Percentiles rank a stretch among this genome's conserved stretches.
Evolutionary conservation across 2,888 invertebrate species (phyloP).

Genomic region (Lasius fuliginosus): DNA sequence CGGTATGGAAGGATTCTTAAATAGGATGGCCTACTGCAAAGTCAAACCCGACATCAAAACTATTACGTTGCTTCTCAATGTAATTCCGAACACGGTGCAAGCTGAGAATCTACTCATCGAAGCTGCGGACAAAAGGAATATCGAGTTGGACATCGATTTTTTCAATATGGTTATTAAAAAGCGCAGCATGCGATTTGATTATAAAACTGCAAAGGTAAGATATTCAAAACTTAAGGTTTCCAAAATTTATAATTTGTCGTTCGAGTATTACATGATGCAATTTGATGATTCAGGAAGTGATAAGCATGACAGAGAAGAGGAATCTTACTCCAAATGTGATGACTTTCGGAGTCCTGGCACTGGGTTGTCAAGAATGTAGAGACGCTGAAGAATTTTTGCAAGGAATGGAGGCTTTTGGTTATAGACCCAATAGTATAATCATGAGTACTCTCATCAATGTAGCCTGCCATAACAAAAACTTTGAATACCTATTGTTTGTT

Average conservation of each 20-base stretch:
- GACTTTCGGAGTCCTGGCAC: slow-evolving; percentile 95
- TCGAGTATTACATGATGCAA: background rate
- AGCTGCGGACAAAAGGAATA: slow-evolving; percentile 88
- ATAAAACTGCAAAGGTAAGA: slow-evolving; percentile 90
- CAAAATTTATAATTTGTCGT: background rate
- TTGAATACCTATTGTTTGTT: slow-evolving; percentile 90
- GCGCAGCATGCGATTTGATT: slow-evolving; percentile 91
- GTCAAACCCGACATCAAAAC: slow-evolving; percentile 93
- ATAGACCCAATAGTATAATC: slow-evolving; percentile 91
- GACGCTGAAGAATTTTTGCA: slow-evolving; percentile 90
- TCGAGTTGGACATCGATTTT: slow-evolving; percentile 93
- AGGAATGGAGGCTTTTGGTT: slow-evolving; percentile 90
- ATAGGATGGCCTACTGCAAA: slow-evolving; percentile 90
- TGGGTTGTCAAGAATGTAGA: slow-evolving; percentile 90
- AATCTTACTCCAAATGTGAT: slow-evolving; percentile 89
- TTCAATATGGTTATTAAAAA: slow-evolving; percentile 95
- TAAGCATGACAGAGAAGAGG: slow-evolving; percentile 15
- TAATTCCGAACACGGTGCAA: slow-evolving; percentile 89
- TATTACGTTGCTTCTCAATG: slow-evolving; percentile 92
- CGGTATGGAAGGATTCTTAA: slow-evolving; percentile 92
- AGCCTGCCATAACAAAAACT: slow-evolving; percentile 89
- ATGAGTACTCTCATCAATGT: slow-evolving; percentile 91
- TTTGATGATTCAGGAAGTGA: slow-evolving; percentile 83
- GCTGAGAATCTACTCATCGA: slow-evolving; percentile 91
- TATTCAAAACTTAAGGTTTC: too few relatives aligned